Conservation (phyloP, 2,888 invertebrate species). For the Ichneumoninae sp. region DNA sequence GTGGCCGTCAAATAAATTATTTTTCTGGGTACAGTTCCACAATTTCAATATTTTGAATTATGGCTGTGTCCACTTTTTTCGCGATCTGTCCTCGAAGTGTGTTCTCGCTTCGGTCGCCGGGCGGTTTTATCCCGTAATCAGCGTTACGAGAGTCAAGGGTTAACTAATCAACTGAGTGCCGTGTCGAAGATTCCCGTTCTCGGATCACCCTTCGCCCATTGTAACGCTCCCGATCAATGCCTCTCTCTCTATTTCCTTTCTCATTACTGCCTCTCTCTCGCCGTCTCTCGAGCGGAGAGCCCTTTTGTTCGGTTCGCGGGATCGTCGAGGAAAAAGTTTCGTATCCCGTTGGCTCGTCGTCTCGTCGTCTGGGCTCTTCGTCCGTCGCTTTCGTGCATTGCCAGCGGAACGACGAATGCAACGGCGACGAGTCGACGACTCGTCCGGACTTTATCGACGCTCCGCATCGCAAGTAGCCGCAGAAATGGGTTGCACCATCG, state of each 20-base stretch:
- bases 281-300: conserved; percentile 43
- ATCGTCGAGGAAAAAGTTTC: conserved; percentile 48
- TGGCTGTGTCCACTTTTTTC: too few relatives aligned
- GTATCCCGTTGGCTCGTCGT: conserved; percentile 42
- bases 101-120: background rate
- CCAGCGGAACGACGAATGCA: conserved; percentile 38
- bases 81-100: background rate
- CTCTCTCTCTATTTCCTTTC: conserved; percentile 38
- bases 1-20: too few relatives aligned
- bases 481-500: conserved; percentile 29
- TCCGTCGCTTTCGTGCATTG: conserved; percentile 45
- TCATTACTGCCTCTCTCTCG: conserved; percentile 48
- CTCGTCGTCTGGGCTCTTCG: conserved; percentile 44
- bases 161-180: conserved; percentile 48
- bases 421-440: conserved; percentile 33
- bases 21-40: too few relatives aligned
- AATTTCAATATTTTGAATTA: too few relatives aligned
- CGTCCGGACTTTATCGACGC: conserved; percentile 60
- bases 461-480: conserved; percentile 61
- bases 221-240: conserved; percentile 36
- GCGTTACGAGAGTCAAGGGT: background rate
- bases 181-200: conserved; percentile 2
- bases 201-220: background rate
- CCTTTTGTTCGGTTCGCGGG: conserved; percentile 51
- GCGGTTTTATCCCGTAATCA: background rate